Evolutionary conservation across 2,888 invertebrate genomes (phyloP), one percentile per base, ranked within the genome.

Genomic region (Plagodis pulveraria): DNA sequence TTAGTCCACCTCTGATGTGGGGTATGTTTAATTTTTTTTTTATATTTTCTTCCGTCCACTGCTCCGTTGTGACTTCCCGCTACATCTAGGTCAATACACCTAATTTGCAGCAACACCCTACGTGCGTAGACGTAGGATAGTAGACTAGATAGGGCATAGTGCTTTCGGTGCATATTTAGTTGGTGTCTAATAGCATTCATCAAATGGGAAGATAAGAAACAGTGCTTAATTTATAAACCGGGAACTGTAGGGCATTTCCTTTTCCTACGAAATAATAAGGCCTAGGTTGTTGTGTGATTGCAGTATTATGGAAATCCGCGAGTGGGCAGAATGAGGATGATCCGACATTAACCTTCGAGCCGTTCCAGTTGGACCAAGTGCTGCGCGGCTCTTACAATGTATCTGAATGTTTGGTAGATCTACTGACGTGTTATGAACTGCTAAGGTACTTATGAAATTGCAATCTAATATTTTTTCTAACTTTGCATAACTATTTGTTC

Each of bases 381-480:
- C 71, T 72, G 58, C 77, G 76, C 55, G 77, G 78, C 60, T 60
- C 69, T 50, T 79, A 73, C 67, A 77, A 78, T 69, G 70, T 65
- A 53, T 66, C 66, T 51, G 7, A 50, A 34, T 81, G 81, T 67
- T 22, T 72, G 42, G 44, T 47, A 9, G 70, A 76, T 22, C 58
- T 78, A 12, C 50, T 80, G 54, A 74, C 69, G 51, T 81, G 81
- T 66, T 75, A 69, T 69, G 79, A 80, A 56, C 48, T 67, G 32
- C 56, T 72, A 34, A 71, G 64, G 78, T 78, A 41, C 59, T 65
- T 52, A 5, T 2, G 22, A 22, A 2, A 22, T 22, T 22, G 22
- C 4, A 22, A 22, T 22, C 22, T 22, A 22, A 22, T 22, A 22
- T 22, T 2, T 22, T 22, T 22, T 22, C 22, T 2, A 22, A 22